Conservation (phyloP, 53 echinoderm and acorn worm genomes). For the Pentamera pediparva region DNA sequence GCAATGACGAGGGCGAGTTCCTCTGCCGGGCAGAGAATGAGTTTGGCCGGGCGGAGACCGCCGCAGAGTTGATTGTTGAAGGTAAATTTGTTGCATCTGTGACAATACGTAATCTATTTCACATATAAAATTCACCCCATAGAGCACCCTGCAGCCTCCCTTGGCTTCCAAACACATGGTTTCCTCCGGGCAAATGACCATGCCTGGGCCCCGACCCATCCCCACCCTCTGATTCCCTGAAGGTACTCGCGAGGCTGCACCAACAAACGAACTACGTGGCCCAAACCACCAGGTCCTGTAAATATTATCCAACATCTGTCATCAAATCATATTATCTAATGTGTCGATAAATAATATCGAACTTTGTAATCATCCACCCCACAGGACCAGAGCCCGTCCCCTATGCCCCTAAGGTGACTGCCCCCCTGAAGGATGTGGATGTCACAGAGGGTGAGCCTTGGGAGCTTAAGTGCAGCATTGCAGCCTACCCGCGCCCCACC, state of each 20-base stretch:
- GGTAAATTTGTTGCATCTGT: conserved; percentile 59
- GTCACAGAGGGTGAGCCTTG: conserved; percentile 55
- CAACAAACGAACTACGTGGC: too few species aligned
- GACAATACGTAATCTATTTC: too few species aligned
- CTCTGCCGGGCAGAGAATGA: conserved; percentile 71
- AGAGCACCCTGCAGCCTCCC: too few species aligned
- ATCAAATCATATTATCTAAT: too few species aligned
- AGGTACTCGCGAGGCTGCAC: too few species aligned
- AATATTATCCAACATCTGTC: too few species aligned
- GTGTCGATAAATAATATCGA: not conserved
- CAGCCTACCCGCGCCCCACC: conserved; percentile 48
- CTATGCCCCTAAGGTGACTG: conserved; percentile 22
- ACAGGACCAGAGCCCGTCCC: conserved; percentile 29
- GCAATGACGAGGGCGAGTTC: conserved; percentile 74
- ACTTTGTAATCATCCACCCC: not conserved
- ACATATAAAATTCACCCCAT: too few species aligned
- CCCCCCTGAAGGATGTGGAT: conserved; percentile 15
- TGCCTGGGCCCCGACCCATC: too few species aligned
- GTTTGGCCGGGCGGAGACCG: conserved; percentile 56
- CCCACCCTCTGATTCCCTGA: too few species aligned
- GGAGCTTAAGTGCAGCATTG: conserved; percentile 50
- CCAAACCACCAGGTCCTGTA: too few species aligned
- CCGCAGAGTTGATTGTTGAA: conserved; percentile 67
- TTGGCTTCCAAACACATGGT: too few species aligned
- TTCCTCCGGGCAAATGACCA: too few species aligned